Base-by-base conservation (phyloP, 2,888 invertebrate genomes). In the Drymonia ruficornis region DNA sequence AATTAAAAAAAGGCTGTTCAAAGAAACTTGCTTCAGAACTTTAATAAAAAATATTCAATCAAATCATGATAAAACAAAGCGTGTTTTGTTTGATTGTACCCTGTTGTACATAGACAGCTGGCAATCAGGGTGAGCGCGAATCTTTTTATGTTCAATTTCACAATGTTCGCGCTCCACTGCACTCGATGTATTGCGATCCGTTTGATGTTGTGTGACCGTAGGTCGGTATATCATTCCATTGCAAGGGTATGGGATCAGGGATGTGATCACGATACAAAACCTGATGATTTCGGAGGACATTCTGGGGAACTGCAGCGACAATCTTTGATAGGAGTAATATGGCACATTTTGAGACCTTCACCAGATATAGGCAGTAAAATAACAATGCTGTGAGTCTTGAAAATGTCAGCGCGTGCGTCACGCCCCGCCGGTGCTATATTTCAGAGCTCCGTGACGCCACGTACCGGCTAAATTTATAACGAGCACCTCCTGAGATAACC, bases 71-170 rank as follows among this genome's bases (percentile, higher is more conserved):
- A 36, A 13, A 3, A 36, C 6, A 36, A n/a, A 36, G 31, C 23
- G n/a, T 36, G 13, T 36, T 36, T 36, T 36, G n/a, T n/a, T n/a
- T n/a, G n/a, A n/a, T 36, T 13, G 5, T 36, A 36, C n/a, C 40
- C 9, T n/a, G n/a, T n/a, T n/a, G 8, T 40, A 8, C 11, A 40
- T 2, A 16, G 40, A 16, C 40, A 16, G 9, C 16, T 40, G 40
- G 40, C 40, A 40, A 16, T 40, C 40, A 40, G 40, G 15, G 16
- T 9, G 40, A 40, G 40, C 40, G 40, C 16, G 40, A 40, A 15
- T 40, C 40, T 40, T 40, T 40, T 40, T 40, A 43, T 43, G 43
- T 19, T 43, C 43, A 43, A 43, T 43, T 43, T 43, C 43, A 23
- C 43, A 43, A 43, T 43, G 13, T 19, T 19, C 19, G 43, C 43